phyloP scores from a whole-genome alignment of 1,140 invertebrate species.

The Gryon sp. region DNA sequence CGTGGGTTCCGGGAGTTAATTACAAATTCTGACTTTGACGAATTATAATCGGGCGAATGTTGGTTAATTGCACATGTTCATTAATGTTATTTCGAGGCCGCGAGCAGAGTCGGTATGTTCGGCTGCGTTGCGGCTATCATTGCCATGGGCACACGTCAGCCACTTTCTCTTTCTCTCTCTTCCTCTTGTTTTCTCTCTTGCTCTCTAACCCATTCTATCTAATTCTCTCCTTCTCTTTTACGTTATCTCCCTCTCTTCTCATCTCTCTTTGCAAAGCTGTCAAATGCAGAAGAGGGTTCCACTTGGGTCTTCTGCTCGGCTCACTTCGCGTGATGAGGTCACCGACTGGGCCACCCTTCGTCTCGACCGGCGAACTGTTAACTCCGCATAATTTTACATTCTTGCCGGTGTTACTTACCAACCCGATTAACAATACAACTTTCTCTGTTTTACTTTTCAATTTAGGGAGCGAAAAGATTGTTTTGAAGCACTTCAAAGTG shows the following conservation, averaged over 20 bases:
- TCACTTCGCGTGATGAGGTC: conserved; percentile 55
- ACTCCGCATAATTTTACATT: conserved; percentile 57
- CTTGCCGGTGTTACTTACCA: conserved; percentile 24
- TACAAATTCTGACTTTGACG: conserved; percentile 57
- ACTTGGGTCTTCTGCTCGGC: conserved; percentile 39
- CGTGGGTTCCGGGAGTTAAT: conserved; percentile 36
- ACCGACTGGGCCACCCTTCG: conserved; percentile 12
- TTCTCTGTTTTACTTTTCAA: not conserved
- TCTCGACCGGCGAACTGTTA: conserved; percentile 24
- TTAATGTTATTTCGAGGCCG: conserved; percentile 49
- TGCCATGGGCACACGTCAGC: conserved; percentile 53
- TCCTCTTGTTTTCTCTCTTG: not conserved
- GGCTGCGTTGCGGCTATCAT: conserved; percentile 45
- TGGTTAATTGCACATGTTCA: conserved; percentile 57
- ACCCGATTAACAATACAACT: conserved; percentile 9
- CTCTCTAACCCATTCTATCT: no score
- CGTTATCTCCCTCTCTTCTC: not conserved
- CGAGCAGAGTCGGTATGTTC: conserved; percentile 30
- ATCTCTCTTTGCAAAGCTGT: conserved; percentile 33
- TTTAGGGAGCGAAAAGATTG: not conserved
- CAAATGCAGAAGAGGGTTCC: conserved; percentile 59
- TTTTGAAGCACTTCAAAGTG: no score
- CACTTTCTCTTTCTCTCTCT: not conserved
- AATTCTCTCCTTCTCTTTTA: not conserved
- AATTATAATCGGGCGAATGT: conserved; percentile 45